Conservation (phyloP, 2,888 invertebrate species). For the Parnassius apollo region DNA sequence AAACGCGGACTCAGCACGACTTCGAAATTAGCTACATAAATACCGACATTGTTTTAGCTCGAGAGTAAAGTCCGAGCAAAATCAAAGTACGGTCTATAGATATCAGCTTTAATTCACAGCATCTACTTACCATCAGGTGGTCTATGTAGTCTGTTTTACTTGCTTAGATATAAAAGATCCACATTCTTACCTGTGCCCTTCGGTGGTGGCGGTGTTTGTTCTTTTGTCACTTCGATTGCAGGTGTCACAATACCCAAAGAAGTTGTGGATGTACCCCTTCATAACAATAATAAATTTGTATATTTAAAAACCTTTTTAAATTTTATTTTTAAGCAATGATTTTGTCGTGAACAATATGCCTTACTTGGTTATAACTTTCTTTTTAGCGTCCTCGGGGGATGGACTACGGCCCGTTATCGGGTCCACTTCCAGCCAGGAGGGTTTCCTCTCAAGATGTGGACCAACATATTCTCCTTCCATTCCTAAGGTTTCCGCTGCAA, state of each 20-base stretch:
- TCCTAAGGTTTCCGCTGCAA: conserved; percentile 87
- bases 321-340: no score
- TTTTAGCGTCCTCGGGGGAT: conserved; percentile 74
- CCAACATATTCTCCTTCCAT: conserved; percentile 85
- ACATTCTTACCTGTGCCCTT: conserved; percentile 53
- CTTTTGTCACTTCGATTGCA: conserved; percentile 61
- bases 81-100: no score
- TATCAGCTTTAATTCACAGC: no score
- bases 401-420: conserved; percentile 62
- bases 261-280: conserved; percentile 73
- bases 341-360: conserved; percentile 9
- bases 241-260: conserved; percentile 53
- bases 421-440: conserved; percentile 75
- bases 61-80: no score
- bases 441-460: conserved; percentile 66
- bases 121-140: no score
- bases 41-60: no score
- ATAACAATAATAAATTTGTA: conserved; percentile 5
- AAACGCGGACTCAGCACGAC: no score
- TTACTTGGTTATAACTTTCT: conserved; percentile 64
- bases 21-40: no score
- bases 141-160: background rate
- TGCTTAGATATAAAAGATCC: background rate
- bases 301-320: background rate
- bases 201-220: conserved; percentile 59